phyloP scores from a whole-genome alignment of 2,888 invertebrate genomes.

The Xestia rhomboidea region DNA sequence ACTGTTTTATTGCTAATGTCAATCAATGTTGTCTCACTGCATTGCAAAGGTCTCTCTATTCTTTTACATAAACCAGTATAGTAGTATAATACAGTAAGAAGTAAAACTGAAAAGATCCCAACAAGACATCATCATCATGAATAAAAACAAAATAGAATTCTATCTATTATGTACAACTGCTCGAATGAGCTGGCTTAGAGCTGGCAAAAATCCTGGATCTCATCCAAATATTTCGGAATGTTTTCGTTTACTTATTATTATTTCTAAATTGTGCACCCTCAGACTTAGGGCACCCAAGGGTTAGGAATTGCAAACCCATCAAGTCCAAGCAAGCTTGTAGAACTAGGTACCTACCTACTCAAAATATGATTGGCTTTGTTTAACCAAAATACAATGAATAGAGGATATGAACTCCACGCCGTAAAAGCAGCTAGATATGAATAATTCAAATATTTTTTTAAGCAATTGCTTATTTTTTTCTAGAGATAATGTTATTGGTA shows the following conservation, averaged over 20 bases:
- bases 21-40: background rate
- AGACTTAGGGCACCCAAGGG: background rate
- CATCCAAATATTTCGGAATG: background rate
- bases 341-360: background rate
- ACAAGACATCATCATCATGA: background rate
- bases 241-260: background rate
- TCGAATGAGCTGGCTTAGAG: background rate
- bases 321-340: background rate
- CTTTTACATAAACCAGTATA: background rate
- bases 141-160: background rate
- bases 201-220: background rate
- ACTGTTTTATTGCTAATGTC: background rate
- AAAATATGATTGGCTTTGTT: background rate
- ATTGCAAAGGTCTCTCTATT: background rate
- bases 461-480: constrained; percentile 13
- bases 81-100: background rate
- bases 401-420: background rate
- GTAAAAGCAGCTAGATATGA: constrained; percentile 25
- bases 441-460: background rate
- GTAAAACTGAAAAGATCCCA: background rate
- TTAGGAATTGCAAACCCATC: background rate
- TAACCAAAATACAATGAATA: constrained; percentile 8
- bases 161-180: background rate
- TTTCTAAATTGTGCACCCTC: background rate
- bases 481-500: constrained; percentile 6